Evolutionary conservation across 2,113 vertebrate species (phyloP).

Genomic region (Benitochromis conjunctus): DNA sequence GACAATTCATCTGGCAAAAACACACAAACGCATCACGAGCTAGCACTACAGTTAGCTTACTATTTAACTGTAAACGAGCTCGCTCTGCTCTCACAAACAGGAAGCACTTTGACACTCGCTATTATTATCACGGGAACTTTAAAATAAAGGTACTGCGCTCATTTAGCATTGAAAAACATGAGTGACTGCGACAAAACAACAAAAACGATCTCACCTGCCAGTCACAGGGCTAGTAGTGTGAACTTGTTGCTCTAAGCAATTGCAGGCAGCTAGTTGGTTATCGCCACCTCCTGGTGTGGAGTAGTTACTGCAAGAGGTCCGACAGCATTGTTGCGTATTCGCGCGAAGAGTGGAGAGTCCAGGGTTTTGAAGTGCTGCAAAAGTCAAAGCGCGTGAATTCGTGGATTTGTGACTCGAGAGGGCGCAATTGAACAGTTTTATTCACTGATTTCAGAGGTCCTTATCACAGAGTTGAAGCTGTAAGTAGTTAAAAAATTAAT

Average conservation of each 20-base stretch:
- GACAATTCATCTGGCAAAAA: background rate
- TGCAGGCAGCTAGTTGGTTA: background rate
- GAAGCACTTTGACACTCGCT: background rate
- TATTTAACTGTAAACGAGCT: background rate
- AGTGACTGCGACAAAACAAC: background rate
- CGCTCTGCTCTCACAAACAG: background rate
- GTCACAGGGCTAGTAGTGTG: background rate
- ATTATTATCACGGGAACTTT: background rate
- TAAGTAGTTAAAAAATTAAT: background rate
- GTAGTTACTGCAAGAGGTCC: background rate
- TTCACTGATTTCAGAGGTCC: background rate
- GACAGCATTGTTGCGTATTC: background rate
- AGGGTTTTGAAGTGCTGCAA: background rate
- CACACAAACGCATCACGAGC: background rate
- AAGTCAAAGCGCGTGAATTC: background rate
- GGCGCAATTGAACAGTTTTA: background rate
- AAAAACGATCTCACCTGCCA: constrained; percentile 1
- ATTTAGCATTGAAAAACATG: rapidly evolving
- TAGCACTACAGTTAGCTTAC: background rate
- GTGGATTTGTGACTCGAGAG: background rate
- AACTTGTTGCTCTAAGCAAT: background rate
- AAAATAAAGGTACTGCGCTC: background rate
- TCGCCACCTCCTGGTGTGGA: background rate
- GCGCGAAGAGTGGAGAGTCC: no score
- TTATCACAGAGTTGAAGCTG: background rate